Percentiles rank a stretch among this genome's conserved stretches.
Evolutionary conservation across 23 tunicate species (phyloP).

Genomic region (Trididemnum miniatum): DNA sequence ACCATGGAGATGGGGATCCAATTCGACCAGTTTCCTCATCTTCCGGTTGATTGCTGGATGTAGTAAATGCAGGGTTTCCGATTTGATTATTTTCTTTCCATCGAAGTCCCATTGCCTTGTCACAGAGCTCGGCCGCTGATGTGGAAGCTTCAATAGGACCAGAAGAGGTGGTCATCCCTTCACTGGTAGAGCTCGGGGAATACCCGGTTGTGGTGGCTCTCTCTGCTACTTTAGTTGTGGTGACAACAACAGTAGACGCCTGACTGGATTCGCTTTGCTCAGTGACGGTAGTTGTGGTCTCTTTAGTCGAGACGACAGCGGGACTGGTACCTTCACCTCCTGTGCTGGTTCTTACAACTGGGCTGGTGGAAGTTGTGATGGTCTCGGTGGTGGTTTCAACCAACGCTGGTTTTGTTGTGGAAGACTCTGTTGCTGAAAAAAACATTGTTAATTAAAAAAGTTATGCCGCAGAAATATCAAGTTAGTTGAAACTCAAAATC

Average conservation of each 20-base stretch:
- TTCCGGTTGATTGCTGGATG: conserved; percentile 56
- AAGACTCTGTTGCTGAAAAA: neutral
- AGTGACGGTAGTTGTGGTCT: conserved; percentile 54
- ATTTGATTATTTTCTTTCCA: conserved; percentile 13
- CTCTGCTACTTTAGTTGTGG: conserved; percentile 40
- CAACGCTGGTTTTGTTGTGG: conserved; percentile 40
- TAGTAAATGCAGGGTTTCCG: conserved; percentile 40
- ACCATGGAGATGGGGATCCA: conserved; percentile 25
- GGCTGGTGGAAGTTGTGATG: conserved; percentile 25
- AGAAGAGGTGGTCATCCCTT: neutral
- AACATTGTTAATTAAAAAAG: no score
- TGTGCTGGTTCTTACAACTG: neutral
- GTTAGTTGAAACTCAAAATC: no score
- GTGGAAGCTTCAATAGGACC: neutral
- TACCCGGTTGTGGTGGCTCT: conserved; percentile 17
- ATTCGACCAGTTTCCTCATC: conserved; percentile 38
- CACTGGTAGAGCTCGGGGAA: neutral
- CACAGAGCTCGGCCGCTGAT: conserved; percentile 17
- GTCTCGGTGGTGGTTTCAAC: conserved; percentile 67
- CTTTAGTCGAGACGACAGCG: conserved; percentile 18
- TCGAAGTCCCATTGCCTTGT: conserved; percentile 49
- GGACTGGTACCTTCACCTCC: conserved; percentile 1
- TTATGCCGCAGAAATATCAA: no score
- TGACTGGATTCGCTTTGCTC: conserved; percentile 26
- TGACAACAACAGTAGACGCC: neutral